Evolutionary conservation across 2,113 vertebrate genomes (phyloP).

Genomic region (Brevimyrus niger): DNA sequence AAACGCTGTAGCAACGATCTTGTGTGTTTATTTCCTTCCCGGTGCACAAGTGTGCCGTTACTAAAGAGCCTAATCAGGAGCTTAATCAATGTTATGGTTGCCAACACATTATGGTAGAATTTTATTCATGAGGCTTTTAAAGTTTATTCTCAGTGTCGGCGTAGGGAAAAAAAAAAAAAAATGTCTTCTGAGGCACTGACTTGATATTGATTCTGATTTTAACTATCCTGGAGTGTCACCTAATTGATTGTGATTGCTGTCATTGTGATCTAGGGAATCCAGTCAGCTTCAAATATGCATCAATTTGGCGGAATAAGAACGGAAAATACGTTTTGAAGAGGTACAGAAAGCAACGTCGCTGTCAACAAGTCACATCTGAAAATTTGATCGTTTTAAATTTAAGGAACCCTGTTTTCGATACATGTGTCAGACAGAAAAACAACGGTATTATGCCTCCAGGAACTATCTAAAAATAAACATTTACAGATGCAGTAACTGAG

Average conservation of each 20-base stretch:
- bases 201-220: conserved; percentile 11
- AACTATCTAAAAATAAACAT: not conserved
- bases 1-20: not conserved
- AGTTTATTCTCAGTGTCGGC: not conserved
- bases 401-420: not conserved
- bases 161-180: not conserved
- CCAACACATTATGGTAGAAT: not conserved
- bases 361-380: not conserved
- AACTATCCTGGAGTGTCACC: not conserved
- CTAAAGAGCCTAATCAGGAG: not conserved
- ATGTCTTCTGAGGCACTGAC: not conserved
- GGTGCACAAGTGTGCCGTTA: not conserved
- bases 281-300: not conserved
- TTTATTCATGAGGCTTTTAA: conserved; percentile 6
- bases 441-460: not conserved
- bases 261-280: not conserved
- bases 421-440: not conserved
- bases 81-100: conserved; percentile 11
- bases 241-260: conserved; percentile 13
- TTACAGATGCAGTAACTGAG: not conserved
- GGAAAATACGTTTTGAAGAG: not conserved
- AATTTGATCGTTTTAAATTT: not conserved
- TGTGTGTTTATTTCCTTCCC: not conserved
- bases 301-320: not conserved
- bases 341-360: not conserved